Evolutionary conservation across 2,113 vertebrate genomes (phyloP), one percentile per base, ranked within the genome.

Genomic region (Platysteira castanea): DNA sequence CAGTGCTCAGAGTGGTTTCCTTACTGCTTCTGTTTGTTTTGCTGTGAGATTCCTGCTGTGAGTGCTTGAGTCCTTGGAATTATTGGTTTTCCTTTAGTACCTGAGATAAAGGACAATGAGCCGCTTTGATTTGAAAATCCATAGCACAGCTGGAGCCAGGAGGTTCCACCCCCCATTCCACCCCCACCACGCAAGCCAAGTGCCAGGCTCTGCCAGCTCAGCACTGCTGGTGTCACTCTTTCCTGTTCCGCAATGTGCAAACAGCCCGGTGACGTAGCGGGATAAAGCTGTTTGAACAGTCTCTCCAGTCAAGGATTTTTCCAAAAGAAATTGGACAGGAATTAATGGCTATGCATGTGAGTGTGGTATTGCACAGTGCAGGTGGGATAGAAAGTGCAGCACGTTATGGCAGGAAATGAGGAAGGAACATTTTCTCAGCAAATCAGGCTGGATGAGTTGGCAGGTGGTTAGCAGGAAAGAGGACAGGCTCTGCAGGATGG

Each of bases 211-310:
- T 79, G 88, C 83, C 94, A 87, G 84, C 89, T 84, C 78, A 74
- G 76, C 35, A 11, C 28, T 71, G 78, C 93, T 56, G 50, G 2
- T 89, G 75, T 89, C 82, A 42, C 89, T 9, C 74, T 19, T 82
- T 60, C 61, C 84, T 14, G 31, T 80, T 85, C 78, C 0, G 46
- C 94, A 93, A 83, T 96, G 93, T 87, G 93, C 93, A 96, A 97
- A 96, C 89, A 97, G 90, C 87, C 57, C 0, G 0, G 47, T 92
- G 88, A 80, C 33, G 13, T 28, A 31, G 91, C 2, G 0, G 46
- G 56, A 49, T 22, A 18, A 6, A 0, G 3, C 73, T 94, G 54
- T 91, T 95, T 94, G 91, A 93, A 75, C 83, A 90, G 61, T 1
- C 70, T 61, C 79, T 81, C 11, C 84, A 64, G 44, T 83, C 88